Evolutionary conservation across 2,888 invertebrate species (phyloP).

Genomic region (Rhingia rostrata): DNA sequence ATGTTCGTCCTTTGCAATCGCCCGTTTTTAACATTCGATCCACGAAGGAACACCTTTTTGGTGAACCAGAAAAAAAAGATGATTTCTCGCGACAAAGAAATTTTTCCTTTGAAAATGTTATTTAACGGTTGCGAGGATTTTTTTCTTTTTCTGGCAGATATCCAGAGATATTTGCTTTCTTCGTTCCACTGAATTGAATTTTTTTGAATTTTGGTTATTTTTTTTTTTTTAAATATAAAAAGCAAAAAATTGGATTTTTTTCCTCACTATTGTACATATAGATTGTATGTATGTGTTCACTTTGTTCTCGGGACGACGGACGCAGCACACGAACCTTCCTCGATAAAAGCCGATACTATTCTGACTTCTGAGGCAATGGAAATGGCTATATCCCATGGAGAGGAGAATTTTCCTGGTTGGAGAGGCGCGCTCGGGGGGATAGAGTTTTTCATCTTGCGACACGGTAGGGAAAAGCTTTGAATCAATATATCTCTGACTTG

Average conservation of each 20-base stretch:
- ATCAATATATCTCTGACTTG: conserved; percentile 72
- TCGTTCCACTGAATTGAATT: conserved; percentile 11
- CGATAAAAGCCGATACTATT: conserved; percentile 82
- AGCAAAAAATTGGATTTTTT: conserved; percentile 50
- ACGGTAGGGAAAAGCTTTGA: conserved; percentile 66
- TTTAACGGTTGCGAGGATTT: conserved; percentile 64
- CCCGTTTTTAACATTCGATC: conserved; percentile 6
- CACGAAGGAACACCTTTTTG: conserved; percentile 34
- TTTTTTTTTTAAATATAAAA: conserved; percentile 63
- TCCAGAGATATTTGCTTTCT: conserved; percentile 31
- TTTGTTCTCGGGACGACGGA: conserved; percentile 77
- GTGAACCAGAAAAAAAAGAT: conserved; percentile 5
- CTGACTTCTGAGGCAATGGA: conserved; percentile 80
- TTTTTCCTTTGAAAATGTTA: conserved; percentile 49
- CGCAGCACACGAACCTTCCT: conserved; percentile 82
- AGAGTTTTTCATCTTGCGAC: conserved; percentile 61
- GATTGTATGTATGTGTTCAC: conserved; percentile 76
- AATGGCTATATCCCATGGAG: conserved; percentile 50
- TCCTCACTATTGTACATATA: conserved; percentile 77
- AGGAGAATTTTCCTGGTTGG: conserved; percentile 58
- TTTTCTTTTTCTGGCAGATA: conserved; percentile 30
- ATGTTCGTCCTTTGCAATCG: conserved; percentile 13
- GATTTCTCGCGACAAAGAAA: conserved; percentile 29
- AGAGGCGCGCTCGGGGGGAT: conserved; percentile 10
- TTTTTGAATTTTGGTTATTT: conserved; percentile 39